These are phyloP conservation scores for Drosophila anomalata DNA, from an alignment of 2,888 invertebrate species.

Conservation along the genomic window DNA sequence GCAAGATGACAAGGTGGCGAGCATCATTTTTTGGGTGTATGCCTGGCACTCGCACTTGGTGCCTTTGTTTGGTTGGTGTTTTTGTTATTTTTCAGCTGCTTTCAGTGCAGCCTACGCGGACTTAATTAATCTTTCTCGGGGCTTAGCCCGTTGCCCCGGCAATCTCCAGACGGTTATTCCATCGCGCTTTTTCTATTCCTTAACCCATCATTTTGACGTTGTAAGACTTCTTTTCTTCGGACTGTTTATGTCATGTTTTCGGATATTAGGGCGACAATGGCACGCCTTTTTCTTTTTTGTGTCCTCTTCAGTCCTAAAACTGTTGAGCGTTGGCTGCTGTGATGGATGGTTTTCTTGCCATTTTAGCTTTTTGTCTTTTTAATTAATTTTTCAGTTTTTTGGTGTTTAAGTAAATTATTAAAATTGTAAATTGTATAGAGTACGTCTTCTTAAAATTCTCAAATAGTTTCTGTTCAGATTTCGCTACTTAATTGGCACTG, in stretches of 20 bases:
- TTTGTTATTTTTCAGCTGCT: constrained; percentile 17
- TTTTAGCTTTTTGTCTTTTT: constrained; percentile 38
- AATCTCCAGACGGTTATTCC: constrained; percentile 49
- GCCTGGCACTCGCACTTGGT: background rate
- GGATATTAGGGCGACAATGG: constrained; percentile 39
- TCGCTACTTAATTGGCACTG: constrained; percentile 37
- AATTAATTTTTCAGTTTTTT: constrained; percentile 26
- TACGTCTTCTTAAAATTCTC: too few species aligned
- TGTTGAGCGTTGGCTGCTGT: constrained; percentile 35
- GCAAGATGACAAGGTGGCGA: background rate
- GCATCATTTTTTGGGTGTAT: constrained; percentile 9
- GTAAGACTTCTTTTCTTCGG: constrained; percentile 27
- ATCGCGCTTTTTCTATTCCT: constrained; percentile 4
- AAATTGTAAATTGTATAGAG: too few species aligned
- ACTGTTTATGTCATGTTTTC: constrained; percentile 22
- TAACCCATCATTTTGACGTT: constrained; percentile 17
- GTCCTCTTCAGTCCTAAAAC: constrained; percentile 14
- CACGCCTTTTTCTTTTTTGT: constrained; percentile 24
- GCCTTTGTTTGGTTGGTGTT: constrained; percentile 43
- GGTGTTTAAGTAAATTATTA: background rate
- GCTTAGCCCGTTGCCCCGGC: constrained; percentile 69
- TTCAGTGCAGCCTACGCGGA: constrained; percentile 55
- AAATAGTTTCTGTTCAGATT: background rate
- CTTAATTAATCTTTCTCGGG: constrained; percentile 75
- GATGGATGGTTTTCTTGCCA: constrained; percentile 34